These are phyloP conservation scores for Eurypyga helias DNA, from an alignment of 2,113 vertebrate species.

Conservation along the genomic window DNA sequence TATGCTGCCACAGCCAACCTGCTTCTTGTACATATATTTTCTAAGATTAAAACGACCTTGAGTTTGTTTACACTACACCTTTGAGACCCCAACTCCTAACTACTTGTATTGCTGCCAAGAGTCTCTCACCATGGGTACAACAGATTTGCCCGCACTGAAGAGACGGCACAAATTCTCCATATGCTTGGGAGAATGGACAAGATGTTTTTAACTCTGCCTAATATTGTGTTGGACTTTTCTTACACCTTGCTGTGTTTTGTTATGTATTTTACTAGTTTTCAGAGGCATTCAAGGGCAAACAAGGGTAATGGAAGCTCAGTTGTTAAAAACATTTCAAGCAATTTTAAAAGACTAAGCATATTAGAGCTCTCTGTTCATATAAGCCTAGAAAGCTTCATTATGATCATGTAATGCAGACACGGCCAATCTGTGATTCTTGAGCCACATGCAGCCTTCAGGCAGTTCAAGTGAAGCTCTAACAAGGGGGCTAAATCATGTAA, in stretches of 20 bases:
- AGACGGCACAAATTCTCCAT: not conserved
- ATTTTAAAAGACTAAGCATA: not conserved
- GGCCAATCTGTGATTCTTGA: not conserved
- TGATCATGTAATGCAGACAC: not conserved
- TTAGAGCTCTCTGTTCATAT: not conserved
- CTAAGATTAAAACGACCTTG: not conserved
- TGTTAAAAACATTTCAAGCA: not conserved
- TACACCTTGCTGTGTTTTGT: not conserved
- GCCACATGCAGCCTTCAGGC: not conserved
- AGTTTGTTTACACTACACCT: not conserved
- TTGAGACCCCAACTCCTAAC: not conserved
- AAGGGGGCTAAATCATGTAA: not conserved
- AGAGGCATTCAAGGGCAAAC: not conserved
- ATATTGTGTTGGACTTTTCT: not conserved
- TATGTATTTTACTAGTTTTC: not conserved
- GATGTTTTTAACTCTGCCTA: not conserved
- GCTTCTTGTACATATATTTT: not conserved
- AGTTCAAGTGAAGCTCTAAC: not conserved
- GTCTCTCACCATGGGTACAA: not conserved
- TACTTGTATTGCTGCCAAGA: not conserved
- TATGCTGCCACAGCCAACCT: not conserved
- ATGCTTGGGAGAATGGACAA: not conserved
- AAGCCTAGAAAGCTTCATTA: not conserved
- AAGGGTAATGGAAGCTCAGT: not conserved
- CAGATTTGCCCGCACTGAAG: not conserved